These are phyloP conservation scores for Eunapius fragilis DNA, from an alignment of 37 sponge, comb jelly and placozoan species.

Conservation along the genomic window DNA sequence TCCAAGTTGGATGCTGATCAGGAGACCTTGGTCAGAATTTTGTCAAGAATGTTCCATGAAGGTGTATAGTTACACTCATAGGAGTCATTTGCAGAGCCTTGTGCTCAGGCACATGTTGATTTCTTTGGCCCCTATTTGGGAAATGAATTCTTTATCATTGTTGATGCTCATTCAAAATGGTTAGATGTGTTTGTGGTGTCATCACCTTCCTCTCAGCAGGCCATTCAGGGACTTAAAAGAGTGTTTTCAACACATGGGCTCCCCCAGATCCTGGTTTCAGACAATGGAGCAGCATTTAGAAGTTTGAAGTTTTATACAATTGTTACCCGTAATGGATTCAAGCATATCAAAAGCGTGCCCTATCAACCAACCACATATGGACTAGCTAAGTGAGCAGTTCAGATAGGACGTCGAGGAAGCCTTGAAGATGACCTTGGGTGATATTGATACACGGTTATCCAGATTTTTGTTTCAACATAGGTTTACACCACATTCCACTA, in stretches of 20 bases:
- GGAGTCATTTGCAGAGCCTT: slow-evolving; percentile 32
- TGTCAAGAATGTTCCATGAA: slow-evolving; percentile 13
- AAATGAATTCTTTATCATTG: slow-evolving; percentile 20
- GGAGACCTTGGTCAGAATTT: background rate
- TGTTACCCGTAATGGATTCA: slow-evolving; percentile 2
- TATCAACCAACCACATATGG: slow-evolving; percentile 4
- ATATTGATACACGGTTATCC: slow-evolving; percentile 1
- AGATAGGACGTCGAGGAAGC: slow-evolving; percentile 23
- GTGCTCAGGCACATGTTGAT: slow-evolving; percentile 31
- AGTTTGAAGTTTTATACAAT: slow-evolving; percentile 12
- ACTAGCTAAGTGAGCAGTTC: slow-evolving; percentile 12
- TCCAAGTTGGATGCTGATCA: slow-evolving; percentile 33
- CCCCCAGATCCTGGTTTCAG: slow-evolving; percentile 25
- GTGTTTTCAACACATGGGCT: slow-evolving; percentile 43
- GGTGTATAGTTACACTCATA: slow-evolving; percentile 27
- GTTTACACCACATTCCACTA: slow-evolving; percentile 24
- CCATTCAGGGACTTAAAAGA: slow-evolving; percentile 22
- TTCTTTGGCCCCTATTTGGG: slow-evolving; percentile 20
- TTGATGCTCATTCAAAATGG: slow-evolving; percentile 49
- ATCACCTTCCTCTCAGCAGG: slow-evolving; percentile 18
- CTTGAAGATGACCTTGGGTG: background rate
- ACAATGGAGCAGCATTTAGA: slow-evolving; percentile 23
- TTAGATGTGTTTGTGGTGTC: slow-evolving; percentile 12
- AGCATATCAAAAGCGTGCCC: background rate
- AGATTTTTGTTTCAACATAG: slow-evolving; percentile 16